These are phyloP conservation scores for Bombus picipes DNA, from an alignment of 1,140 invertebrate genomes.

Conservation along the genomic window DNA sequence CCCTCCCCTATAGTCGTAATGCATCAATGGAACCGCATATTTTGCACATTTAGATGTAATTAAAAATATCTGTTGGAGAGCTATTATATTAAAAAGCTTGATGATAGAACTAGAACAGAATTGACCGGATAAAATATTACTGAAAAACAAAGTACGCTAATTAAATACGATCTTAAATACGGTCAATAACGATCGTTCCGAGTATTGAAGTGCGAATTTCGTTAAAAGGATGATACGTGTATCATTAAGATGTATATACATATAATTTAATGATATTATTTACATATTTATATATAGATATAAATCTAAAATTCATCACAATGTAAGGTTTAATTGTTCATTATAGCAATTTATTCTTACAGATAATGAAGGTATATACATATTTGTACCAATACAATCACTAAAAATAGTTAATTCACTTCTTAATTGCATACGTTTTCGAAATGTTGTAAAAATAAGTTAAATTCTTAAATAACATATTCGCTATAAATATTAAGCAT, in stretches of 20 bases:
- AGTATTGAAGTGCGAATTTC: slow-evolving; percentile 9
- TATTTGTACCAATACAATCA: slow-evolving; percentile 29
- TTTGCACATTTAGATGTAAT: slow-evolving; percentile 34
- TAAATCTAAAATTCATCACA: slow-evolving; percentile 25
- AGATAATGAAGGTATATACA: slow-evolving; percentile 11
- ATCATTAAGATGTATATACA: slow-evolving; percentile 26
- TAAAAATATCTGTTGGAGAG: neutral
- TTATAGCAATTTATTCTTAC: slow-evolving; percentile 48
- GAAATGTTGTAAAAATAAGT: neutral
- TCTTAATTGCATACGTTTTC: slow-evolving; percentile 1
- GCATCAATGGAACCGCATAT: slow-evolving; percentile 29
- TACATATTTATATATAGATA: slow-evolving; percentile 2
- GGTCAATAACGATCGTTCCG: neutral
- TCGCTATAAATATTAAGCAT: neutral
- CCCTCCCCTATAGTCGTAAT: slow-evolving; percentile 25
- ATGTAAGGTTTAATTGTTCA: slow-evolving; percentile 41
- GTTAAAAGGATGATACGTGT: slow-evolving; percentile 2
- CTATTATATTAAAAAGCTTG: neutral
- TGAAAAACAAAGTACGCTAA: neutral
- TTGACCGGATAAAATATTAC: neutral
- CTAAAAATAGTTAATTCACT: slow-evolving; percentile 13
- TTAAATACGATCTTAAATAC: slow-evolving; percentile 1
- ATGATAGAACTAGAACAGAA: slow-evolving; percentile 1
- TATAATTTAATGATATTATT: slow-evolving; percentile 32
- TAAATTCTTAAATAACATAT: neutral